phyloP scores from a whole-genome alignment of 2,888 invertebrate species.

The Candidula unifasciata region DNA sequence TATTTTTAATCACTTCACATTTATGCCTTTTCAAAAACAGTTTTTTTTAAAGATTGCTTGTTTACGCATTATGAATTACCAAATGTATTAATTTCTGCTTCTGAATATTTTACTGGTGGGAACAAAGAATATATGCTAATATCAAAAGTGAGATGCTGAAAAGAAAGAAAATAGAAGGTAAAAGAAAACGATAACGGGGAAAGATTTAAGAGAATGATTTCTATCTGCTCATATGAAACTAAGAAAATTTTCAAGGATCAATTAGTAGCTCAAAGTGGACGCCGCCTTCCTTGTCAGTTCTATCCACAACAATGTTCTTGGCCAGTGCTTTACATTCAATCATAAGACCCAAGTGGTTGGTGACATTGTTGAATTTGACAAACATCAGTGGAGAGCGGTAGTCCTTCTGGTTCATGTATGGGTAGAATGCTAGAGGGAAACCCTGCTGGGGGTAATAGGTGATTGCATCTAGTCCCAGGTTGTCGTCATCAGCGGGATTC shows the following conservation, averaged over 20 bases:
- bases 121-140: no score
- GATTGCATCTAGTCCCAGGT: conserved; percentile 86
- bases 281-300: conserved; percentile 91
- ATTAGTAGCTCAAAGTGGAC: conserved; percentile 97
- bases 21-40: no score
- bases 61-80: no score
- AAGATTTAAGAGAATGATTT: no score
- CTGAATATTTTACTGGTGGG: no score
- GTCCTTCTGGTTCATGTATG: conserved; percentile 78
- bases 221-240: no score
- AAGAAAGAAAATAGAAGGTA: no score
- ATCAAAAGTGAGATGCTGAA: no score
- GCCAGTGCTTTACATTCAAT: conserved; percentile 80
- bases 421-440: conserved; percentile 83
- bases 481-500: conserved; percentile 94
- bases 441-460: conserved; percentile 83
- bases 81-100: no score
- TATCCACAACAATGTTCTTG: conserved; percentile 84
- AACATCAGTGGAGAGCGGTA: conserved; percentile 79
- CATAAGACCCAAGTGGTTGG: conserved; percentile 77
- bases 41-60: no score
- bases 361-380: conserved; percentile 77
- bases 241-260: conserved; percentile 79
- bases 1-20: no score
- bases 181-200: no score